These are phyloP conservation scores for Ctenosaura bakeri DNA, from an alignment of 2,797 vertebrate species.

Conservation along the genomic window DNA sequence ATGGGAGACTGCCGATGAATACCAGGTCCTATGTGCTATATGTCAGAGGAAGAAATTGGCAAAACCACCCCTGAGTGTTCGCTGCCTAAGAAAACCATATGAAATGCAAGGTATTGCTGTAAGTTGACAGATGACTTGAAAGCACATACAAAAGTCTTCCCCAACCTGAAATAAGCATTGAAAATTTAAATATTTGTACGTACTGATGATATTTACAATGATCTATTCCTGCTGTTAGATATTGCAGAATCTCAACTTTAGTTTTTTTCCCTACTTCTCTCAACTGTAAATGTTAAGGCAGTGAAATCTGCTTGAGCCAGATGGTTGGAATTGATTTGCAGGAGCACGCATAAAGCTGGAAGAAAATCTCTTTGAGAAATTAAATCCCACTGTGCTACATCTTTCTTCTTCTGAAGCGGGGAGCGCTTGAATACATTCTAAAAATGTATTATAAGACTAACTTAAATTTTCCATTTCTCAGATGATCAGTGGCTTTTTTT, in stretches of 20 bases:
- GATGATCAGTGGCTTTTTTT: not conserved
- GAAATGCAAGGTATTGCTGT: too few relatives aligned
- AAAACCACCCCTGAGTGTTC: too few relatives aligned
- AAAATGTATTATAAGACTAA: not conserved
- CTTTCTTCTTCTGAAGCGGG: slow-evolving; percentile 1
- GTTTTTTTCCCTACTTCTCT: too few relatives aligned
- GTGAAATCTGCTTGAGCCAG: slow-evolving; percentile 39
- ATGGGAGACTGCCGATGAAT: too few relatives aligned
- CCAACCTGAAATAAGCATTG: not conserved
- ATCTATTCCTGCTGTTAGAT: not conserved
- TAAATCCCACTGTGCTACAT: slow-evolving; percentile 18
- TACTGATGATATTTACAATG: not conserved
- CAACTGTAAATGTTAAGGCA: slow-evolving; percentile 24
- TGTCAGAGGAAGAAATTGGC: too few relatives aligned
- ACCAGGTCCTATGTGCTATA: too few relatives aligned
- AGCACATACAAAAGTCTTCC: not conserved
- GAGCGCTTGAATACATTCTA: slow-evolving; percentile 13
- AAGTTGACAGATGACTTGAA: too few relatives aligned
- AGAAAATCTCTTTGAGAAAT: slow-evolving; percentile 47
- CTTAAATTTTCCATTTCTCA: not conserved
- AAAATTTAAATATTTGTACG: not conserved
- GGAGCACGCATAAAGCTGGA: slow-evolving; percentile 20
- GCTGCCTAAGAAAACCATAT: too few relatives aligned
- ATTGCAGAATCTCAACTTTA: not conserved
- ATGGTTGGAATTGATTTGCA: slow-evolving; percentile 37